These are phyloP conservation scores for Hormaphis cornu DNA, from an alignment of 1,140 invertebrate species.

Conservation along the genomic window DNA sequence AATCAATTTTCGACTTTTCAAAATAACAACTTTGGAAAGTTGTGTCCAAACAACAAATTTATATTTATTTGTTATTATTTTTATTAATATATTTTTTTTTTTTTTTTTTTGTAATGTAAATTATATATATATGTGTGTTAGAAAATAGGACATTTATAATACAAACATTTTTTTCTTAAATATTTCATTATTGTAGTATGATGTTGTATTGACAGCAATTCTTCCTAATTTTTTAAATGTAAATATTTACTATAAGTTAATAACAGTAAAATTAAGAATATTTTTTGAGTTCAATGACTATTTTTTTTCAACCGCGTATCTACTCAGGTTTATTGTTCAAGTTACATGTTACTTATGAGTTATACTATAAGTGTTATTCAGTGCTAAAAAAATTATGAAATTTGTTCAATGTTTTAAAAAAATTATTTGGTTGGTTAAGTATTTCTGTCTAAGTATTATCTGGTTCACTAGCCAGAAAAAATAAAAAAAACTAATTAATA, in stretches of 20 bases:
- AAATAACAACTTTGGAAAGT: background rate
- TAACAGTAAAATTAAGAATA: conserved; percentile 28
- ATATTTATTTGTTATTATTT: conserved; percentile 27
- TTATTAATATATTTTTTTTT: background rate
- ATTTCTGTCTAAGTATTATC: too few relatives aligned
- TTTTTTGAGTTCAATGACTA: conserved; percentile 13
- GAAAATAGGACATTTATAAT: conserved; percentile 24
- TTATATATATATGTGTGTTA: conserved; percentile 31
- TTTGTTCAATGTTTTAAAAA: too few relatives aligned
- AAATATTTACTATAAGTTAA: conserved; percentile 30
- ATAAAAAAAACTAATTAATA: too few relatives aligned
- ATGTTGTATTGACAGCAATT: conserved; percentile 13
- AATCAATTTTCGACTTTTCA: background rate
- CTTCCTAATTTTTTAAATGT: conserved; percentile 30
- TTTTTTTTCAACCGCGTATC: conserved; percentile 5
- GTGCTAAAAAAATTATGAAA: too few relatives aligned
- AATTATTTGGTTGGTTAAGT: too few relatives aligned
- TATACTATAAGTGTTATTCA: background rate
- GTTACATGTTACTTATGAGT: background rate
- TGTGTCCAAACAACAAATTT: conserved; percentile 16
- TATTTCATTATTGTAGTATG: background rate
- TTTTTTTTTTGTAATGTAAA: conserved; percentile 31
- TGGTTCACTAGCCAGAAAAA: background rate
- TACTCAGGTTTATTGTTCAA: background rate
- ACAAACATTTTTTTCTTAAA: conserved; percentile 4